Evolutionary conservation across 2,888 invertebrate genomes (phyloP), one percentile per base, ranked within the genome.

Genomic region (Drosophila aldrichi): DNA sequence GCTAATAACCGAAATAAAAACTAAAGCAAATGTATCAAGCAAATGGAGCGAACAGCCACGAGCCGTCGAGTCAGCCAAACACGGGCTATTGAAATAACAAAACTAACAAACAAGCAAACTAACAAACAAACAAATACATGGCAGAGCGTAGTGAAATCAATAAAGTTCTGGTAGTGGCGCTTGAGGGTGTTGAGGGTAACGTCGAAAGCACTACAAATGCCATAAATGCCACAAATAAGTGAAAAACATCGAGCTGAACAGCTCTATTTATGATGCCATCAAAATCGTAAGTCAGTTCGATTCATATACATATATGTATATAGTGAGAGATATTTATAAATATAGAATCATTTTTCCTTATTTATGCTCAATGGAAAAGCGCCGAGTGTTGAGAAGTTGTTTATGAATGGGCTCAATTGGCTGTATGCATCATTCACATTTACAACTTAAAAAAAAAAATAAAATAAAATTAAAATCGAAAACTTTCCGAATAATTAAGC

Each of bases 1-100:
- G 83, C 81, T 80, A 81, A 82, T 81, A 80, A 81, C 69, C 63
- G 62, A 82, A 54, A 82, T 81, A 80, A 80, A 78, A 80, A 67
- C 73, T 43, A 59, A 73, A 59, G 46, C 63, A 52, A 67, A 70
- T 67, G 70, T 81, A 64, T 67, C 48, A 69, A 69, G 34, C 38
- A 56, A 66, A 61, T 54, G 48, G 64, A 57, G 51, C 49, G 46
- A 61, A 63, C 29, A 29, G 66, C 44, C 56, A 54, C 58, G 49
- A 59, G 70, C 29, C 57, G 65, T 44, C 41, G 46, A 57, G 22
- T 7, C 49, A 16, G 52, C 29, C 40, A 12, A 52, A 16, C 55
- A 52, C 56, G 48, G 55, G 60, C 40, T 46, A 29, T 60, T 44
- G 52, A 10, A 40, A 55, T 38, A 65, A 46, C 58, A 55, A 48